Percentiles rank a stretch among this genome's conserved stretches.
Conservation (phyloP, 2,888 invertebrate genomes). For the Lasioglossum oenotherae region DNA sequence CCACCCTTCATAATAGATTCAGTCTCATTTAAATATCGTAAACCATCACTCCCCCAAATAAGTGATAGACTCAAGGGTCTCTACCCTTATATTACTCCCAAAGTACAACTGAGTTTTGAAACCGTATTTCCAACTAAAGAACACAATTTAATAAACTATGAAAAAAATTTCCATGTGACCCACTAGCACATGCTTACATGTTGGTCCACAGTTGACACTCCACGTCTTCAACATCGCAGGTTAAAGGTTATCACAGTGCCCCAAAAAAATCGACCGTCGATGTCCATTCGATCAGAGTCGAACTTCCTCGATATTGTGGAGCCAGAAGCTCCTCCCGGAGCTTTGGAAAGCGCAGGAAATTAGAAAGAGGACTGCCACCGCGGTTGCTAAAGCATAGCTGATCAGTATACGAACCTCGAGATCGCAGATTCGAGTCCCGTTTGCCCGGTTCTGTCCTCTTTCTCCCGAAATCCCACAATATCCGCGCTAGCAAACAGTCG, state of each 20-base stretch:
- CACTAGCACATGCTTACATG: no score
- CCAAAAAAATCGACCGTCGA: not conserved
- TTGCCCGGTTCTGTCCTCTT: not conserved
- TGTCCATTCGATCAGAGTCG: not conserved
- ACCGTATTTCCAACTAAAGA: not conserved
- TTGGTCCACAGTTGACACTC: not conserved
- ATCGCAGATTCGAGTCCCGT: not conserved
- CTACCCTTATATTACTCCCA: not conserved
- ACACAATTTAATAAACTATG: not conserved
- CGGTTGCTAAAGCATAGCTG: not conserved
- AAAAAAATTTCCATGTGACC: not conserved
- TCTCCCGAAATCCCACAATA: not conserved
- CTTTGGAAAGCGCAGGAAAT: slow-evolving; percentile 3
- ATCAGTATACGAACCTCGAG: not conserved
- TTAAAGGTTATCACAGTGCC: not conserved
- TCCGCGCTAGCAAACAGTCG: not conserved
- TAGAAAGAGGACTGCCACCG: not conserved
- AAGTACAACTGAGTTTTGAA: not conserved
- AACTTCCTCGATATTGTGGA: not conserved
- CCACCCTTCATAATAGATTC: not conserved
- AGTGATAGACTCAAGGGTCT: not conserved
- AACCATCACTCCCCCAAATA: not conserved
- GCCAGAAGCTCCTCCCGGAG: not conserved
- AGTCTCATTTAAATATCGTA: not conserved
- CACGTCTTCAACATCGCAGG: not conserved